Evolutionary conservation across 2,797 vertebrate species (phyloP).

Genomic region (Periophthalmus magnuspinnatus): DNA sequence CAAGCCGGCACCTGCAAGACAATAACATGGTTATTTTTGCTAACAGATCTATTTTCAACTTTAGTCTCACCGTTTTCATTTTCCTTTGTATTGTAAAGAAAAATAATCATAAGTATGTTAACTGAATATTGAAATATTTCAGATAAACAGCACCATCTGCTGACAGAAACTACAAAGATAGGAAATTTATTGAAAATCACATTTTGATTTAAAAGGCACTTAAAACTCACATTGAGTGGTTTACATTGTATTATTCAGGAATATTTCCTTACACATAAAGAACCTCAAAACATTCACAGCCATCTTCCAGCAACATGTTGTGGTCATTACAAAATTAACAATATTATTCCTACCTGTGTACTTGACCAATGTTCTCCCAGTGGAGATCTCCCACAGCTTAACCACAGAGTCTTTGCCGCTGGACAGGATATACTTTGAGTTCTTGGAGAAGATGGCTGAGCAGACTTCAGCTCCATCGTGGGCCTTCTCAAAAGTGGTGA

Average conservation of each 20-base stretch:
- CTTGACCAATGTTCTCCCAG: slow-evolving; percentile 92
- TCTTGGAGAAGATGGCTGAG: slow-evolving; percentile 96
- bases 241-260: not conserved
- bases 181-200: not conserved
- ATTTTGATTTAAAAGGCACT: not conserved
- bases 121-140: not conserved
- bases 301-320: not conserved
- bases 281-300: not conserved
- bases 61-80: not conserved
- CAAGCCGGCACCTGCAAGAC: slow-evolving; percentile 84
- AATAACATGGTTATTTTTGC: not conserved
- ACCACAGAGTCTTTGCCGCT: slow-evolving; percentile 98
- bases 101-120: not conserved
- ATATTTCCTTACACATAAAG: not conserved
- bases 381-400: slow-evolving; percentile 98
- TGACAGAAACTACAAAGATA: not conserved
- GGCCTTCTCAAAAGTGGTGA: slow-evolving; percentile 93
- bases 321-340: not conserved
- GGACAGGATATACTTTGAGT: slow-evolving; percentile 96
- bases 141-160: slow-evolving; percentile 3
- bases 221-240: no score
- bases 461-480: slow-evolving; percentile 96
- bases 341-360: slow-evolving; percentile 85
- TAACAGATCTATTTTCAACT: not conserved
- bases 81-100: not conserved